Percentiles rank a stretch among this genome's conserved stretches.
Conservation (phyloP, 2,113 vertebrate genomes). For the Rissa tridactyla region DNA sequence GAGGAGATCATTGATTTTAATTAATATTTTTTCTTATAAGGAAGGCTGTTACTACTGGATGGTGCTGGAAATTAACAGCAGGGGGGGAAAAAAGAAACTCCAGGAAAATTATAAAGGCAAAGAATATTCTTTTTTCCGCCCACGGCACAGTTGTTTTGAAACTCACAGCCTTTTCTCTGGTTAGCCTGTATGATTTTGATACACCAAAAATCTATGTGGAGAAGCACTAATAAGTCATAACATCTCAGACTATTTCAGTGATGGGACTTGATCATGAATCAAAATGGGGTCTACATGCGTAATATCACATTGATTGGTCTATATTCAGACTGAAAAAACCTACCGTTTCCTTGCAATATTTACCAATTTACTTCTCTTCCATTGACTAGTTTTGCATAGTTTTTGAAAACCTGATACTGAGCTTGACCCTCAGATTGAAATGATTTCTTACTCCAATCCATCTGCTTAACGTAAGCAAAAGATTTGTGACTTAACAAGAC, state of each 20-base stretch:
- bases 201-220: neutral
- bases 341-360: neutral
- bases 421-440: neutral
- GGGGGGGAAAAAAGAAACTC: rapidly evolving
- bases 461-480: neutral
- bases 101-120: neutral
- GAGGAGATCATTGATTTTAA: constrained; percentile 29
- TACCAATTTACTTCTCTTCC: neutral
- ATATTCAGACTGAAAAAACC: neutral
- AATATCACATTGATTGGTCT: neutral
- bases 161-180: neutral
- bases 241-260: neutral
- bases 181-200: neutral
- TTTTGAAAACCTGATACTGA: neutral
- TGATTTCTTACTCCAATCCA: neutral
- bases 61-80: neutral
- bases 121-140: neutral
- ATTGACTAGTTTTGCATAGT: neutral
- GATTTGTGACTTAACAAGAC: neutral
- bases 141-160: neutral
- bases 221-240: neutral
- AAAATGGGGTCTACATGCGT: neutral
- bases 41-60: neutral
- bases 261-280: neutral
- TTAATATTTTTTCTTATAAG: constrained; percentile 27